These are phyloP conservation scores for Drosophila leontia DNA, from an alignment of 1,140 invertebrate genomes.

Conservation along the genomic window DNA sequence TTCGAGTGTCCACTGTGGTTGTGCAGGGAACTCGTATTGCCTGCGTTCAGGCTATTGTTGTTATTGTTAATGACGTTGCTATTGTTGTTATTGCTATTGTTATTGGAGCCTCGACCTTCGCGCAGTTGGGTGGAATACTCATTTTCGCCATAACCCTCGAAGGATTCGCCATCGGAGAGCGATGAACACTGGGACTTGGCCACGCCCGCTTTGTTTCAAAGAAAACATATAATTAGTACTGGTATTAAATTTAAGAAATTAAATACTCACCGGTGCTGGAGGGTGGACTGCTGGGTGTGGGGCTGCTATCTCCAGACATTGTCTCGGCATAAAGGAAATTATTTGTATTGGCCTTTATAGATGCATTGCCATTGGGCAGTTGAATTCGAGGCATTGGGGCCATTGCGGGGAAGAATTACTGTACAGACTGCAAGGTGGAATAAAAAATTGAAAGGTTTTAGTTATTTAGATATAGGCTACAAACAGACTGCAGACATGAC, in stretches of 20 bases:
- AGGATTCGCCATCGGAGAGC: slow-evolving; percentile 88
- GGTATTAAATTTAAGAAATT: not conserved
- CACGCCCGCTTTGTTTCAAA: slow-evolving; percentile 54
- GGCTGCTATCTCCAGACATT: slow-evolving; percentile 79
- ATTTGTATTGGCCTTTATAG: slow-evolving; percentile 70
- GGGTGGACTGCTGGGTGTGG: slow-evolving; percentile 81
- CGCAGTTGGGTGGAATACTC: slow-evolving; percentile 61
- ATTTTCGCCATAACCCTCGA: slow-evolving; percentile 88
- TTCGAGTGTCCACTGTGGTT: slow-evolving; percentile 68
- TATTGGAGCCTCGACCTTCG: slow-evolving; percentile 35
- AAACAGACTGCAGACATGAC: slow-evolving; percentile 14
- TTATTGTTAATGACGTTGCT: slow-evolving; percentile 32
- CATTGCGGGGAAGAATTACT: slow-evolving; percentile 52
- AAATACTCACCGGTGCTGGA: slow-evolving; percentile 75
- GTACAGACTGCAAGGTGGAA: not conserved
- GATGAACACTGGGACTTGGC: slow-evolving; percentile 87
- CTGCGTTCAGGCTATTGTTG: slow-evolving; percentile 47
- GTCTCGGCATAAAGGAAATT: slow-evolving; percentile 77
- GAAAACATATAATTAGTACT: slow-evolving; percentile 1
- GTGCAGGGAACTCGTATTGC: slow-evolving; percentile 45
- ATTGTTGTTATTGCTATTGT: slow-evolving; percentile 30
- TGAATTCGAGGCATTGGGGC: slow-evolving; percentile 82
- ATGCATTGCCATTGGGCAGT: slow-evolving; percentile 55
- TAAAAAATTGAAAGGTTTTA: slow-evolving; percentile 9
- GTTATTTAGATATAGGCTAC: slow-evolving; percentile 1